phyloP scores from a whole-genome alignment of 1,140 invertebrate genomes.

The Ptiloglossa arizonensis region DNA sequence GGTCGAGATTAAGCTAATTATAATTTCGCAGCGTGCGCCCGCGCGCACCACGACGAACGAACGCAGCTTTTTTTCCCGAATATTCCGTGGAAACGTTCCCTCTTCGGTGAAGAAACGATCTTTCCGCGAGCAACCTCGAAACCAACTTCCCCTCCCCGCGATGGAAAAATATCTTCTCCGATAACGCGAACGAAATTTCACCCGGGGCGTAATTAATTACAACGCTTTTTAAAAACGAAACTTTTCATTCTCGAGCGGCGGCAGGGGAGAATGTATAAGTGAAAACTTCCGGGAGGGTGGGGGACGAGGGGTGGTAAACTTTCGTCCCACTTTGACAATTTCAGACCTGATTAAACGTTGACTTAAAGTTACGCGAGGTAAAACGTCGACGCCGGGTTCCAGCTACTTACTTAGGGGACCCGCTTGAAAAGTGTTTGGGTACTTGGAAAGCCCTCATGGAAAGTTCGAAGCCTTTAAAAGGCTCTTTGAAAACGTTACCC shows the following conservation, averaged over 20 bases:
- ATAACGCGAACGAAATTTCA: neutral
- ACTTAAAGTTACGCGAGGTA: slow-evolving; percentile 4
- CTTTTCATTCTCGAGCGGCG: neutral
- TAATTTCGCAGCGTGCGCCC: neutral
- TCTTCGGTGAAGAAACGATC: neutral
- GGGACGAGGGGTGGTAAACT: too few relatives aligned
- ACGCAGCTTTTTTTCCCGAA: neutral
- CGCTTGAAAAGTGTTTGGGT: neutral
- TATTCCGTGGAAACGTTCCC: neutral
- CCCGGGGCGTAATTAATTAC: neutral
- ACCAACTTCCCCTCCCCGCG: too few relatives aligned
- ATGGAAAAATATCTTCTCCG: neutral
- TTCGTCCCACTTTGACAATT: slow-evolving; percentile 31
- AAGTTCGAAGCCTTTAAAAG: slow-evolving; percentile 5
- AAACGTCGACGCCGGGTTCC: slow-evolving; percentile 1
- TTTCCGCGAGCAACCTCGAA: neutral
- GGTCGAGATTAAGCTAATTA: slow-evolving; percentile 15
- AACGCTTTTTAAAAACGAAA: neutral
- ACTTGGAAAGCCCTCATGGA: neutral
- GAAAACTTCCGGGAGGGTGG: neutral
- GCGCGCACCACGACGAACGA: neutral
- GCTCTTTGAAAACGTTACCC: neutral
- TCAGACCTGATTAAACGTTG: slow-evolving; percentile 33
- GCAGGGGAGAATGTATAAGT: neutral
- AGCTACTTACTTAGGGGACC: neutral